These are phyloP conservation scores for Linnaemya tessellans DNA, from an alignment of 2,888 invertebrate genomes.

Conservation along the genomic window DNA sequence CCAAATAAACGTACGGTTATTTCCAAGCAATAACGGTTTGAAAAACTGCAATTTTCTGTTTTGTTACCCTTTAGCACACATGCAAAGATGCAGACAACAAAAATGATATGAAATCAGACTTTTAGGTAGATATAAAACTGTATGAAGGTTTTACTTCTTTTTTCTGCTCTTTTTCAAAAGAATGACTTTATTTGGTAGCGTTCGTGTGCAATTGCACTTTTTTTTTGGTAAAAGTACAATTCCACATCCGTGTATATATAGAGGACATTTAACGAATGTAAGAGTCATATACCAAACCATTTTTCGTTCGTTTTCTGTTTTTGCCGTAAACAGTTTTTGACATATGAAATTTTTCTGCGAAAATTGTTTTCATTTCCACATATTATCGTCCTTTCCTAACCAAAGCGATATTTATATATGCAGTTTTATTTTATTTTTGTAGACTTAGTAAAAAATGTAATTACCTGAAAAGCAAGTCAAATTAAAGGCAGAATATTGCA, in stretches of 20 bases:
- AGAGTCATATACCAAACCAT: not conserved
- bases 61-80: not conserved
- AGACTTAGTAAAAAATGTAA: too few relatives aligned
- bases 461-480: not conserved
- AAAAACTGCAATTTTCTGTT: not conserved
- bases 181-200: not conserved
- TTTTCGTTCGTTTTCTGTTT: not conserved
- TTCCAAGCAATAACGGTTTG: not conserved
- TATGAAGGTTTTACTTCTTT: not conserved
- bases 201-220: not conserved
- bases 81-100: not conserved
- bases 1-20: not conserved
- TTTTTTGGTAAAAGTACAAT: not conserved
- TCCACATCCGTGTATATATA: not conserved
- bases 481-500: not conserved
- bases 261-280: not conserved
- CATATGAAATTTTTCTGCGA: not conserved
- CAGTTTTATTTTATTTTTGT: too few relatives aligned
- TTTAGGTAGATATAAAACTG: not conserved
- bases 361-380: not conserved
- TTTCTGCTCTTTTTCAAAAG: not conserved
- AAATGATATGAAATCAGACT: not conserved
- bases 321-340: not conserved
- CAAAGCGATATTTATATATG: not conserved
- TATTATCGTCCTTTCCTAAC: not conserved